A percentile compares a stretch with the other conserved stretches of the same genome.
phyloP scores from a whole-genome alignment of 2,888 invertebrate species.

The Ptilodon capucinus region DNA sequence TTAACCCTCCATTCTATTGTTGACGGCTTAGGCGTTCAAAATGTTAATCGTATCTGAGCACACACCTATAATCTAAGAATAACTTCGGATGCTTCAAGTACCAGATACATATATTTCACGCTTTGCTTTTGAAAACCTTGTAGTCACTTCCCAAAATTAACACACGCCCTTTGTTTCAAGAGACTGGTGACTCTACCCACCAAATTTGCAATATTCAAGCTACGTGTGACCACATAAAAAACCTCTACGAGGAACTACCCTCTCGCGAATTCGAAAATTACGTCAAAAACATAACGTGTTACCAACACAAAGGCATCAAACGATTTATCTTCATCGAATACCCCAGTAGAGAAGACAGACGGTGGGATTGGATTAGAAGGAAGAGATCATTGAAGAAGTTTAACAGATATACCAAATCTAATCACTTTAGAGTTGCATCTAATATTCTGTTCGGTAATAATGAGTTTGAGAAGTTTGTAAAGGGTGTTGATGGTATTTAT shows the following conservation, averaged over 20 bases:
- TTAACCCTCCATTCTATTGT: too few species aligned
- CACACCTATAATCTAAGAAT: too few species aligned
- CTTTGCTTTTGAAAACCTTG: too few species aligned
- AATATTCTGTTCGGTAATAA: constrained; percentile 3
- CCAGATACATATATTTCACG: too few species aligned
- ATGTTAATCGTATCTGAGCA: too few species aligned
- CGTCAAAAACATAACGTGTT: constrained; percentile 43
- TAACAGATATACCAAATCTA: constrained; percentile 2
- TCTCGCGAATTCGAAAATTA: constrained; percentile 35
- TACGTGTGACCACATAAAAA: constrained; percentile 36
- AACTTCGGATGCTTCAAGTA: too few species aligned
- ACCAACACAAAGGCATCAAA: constrained; percentile 34
- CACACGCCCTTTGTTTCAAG: constrained; percentile 58
- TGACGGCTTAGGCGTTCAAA: too few species aligned
- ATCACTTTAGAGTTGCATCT: background rate
- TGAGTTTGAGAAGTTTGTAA: constrained; percentile 39
- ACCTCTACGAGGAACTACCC: constrained; percentile 20
- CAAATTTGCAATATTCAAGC: constrained; percentile 49
- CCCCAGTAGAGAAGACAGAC: constrained; percentile 7
- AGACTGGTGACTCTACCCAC: constrained; percentile 41
- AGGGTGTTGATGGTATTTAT: constrained; percentile 47
- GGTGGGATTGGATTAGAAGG: constrained; percentile 51
- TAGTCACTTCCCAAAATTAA: constrained; percentile 27
- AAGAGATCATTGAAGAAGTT: constrained; percentile 32
- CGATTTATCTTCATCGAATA: constrained; percentile 30